These are phyloP conservation scores for Sarcophaga bullata DNA, from an alignment of 1,140 invertebrate genomes.

Conservation along the genomic window DNA sequence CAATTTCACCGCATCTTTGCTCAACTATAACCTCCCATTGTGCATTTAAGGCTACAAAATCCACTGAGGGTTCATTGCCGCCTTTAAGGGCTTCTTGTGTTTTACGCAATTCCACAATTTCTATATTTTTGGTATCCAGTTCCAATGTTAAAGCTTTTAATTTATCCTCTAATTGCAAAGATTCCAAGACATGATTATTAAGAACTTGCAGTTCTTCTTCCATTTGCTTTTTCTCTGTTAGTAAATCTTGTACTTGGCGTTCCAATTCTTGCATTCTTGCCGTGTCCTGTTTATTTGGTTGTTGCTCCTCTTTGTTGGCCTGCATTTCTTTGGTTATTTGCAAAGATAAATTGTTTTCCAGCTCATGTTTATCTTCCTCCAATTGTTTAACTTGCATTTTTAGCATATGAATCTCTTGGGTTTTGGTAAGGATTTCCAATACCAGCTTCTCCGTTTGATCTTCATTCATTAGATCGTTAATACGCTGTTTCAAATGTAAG, in stretches of 20 bases:
- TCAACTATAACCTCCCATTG: conserved; percentile 69
- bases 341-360: conserved; percentile 46
- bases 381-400: conserved; percentile 55
- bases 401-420: conserved; percentile 58
- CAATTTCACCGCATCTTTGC: conserved; percentile 72
- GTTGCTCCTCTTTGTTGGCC: conserved; percentile 47
- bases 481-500: conserved; percentile 65
- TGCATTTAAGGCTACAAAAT: conserved; percentile 53
- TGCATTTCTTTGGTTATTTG: conserved; percentile 46
- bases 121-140: conserved; percentile 60
- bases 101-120: conserved; percentile 59
- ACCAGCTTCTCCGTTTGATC: conserved; percentile 63
- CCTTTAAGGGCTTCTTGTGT: conserved; percentile 53
- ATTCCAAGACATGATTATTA: conserved; percentile 62
- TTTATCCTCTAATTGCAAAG: conserved; percentile 60
- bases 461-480: conserved; percentile 63
- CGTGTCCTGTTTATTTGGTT: background rate
- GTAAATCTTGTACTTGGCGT: conserved; percentile 46
- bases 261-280: conserved; percentile 41
- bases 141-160: conserved; percentile 58
- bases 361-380: conserved; percentile 51
- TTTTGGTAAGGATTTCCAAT: conserved; percentile 64
- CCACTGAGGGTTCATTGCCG: conserved; percentile 40
- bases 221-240: conserved; percentile 58
- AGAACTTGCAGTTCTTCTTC: conserved; percentile 63